Evolutionary conservation across 2,797 vertebrate genomes (phyloP), one percentile per base, ranked within the genome.

Genomic region (Channallabes apus): DNA sequence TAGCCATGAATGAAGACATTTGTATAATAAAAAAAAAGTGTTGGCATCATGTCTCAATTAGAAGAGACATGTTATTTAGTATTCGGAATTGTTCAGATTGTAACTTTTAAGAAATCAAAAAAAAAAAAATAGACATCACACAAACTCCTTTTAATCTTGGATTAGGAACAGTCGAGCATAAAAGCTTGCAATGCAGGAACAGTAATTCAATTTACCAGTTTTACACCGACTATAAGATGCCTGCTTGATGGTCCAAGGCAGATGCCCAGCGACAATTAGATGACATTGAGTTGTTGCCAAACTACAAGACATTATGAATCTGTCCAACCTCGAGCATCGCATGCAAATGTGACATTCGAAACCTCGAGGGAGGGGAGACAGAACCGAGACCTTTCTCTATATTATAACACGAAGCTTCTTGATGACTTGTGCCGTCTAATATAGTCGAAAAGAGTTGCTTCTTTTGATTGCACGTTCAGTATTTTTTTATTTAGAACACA

Each of bases 261-360:
- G 79, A 86, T 85, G 71, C 67, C 68, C 58, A 69, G 78, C 85
- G 86, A 84, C 85, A 87, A 86, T 88, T 86, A 86, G 71, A 85
- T 86, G 85, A 83, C 82, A 86, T 77, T 69, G 83, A 89, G 82
- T 35, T 80, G 65, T 87, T 86, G 84, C 86, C 82, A 83, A 88
- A 85, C 82, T 87, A 61, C 87, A 85, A 89, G 76, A 89, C 80
- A 87, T 86, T 67, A 81, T 77, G 88, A 88, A 86, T 86, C 83
- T 83, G 65, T 86, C 81, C 79, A 84, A 73, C 59, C 75, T 84
- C 80, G 41, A 77, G 85, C 61, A 54, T 73, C 69, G 85, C 86
- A 88, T 90, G 84, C 86, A 90, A 88, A 90, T 89, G 82, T 90
- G 85, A 84, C 85, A 87, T 88, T 88, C 80, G 7, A 58, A 64